A percentile compares a stretch with the other conserved stretches of the same genome.
phyloP scores from a whole-genome alignment of 2,797 vertebrate genomes.

The Epinephelus malabaricus region DNA sequence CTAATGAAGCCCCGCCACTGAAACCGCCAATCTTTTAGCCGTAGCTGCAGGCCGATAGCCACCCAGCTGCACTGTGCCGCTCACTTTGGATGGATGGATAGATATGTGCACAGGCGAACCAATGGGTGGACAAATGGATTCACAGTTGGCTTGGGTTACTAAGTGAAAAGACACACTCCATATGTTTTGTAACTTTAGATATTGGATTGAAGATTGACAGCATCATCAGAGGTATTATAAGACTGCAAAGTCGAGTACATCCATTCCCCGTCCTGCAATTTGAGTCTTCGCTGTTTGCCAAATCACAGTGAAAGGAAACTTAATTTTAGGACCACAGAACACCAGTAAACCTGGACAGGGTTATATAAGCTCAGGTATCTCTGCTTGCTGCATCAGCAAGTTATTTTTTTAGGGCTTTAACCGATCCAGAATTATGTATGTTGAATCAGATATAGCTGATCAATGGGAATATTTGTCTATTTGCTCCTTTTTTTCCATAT shows the following conservation, averaged over 20 bases:
- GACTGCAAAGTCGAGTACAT: not conserved
- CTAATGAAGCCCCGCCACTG: constrained; percentile 86
- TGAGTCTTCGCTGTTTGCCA: not conserved
- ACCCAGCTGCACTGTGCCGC: constrained; percentile 34
- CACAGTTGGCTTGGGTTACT: not conserved
- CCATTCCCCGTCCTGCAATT: not conserved
- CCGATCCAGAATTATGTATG: too few species aligned
- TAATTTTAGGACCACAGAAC: not conserved
- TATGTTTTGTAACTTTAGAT: constrained; percentile 1
- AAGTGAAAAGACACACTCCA: not conserved
- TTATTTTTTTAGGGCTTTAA: too few species aligned
- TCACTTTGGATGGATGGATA: constrained; percentile 31
- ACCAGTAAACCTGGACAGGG: not conserved
- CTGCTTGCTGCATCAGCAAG: not conserved
- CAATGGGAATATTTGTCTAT: too few species aligned
- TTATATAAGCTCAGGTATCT: not conserved
- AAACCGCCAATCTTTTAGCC: constrained; percentile 83
- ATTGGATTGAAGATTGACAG: not conserved
- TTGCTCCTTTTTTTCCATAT: too few species aligned
- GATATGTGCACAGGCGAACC: not conserved
- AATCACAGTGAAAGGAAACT: not conserved
- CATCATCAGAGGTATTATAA: not conserved
- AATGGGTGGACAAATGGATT: not conserved
- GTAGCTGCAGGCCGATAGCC: constrained; percentile 58
- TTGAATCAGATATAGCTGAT: too few species aligned